Base-by-base conservation (phyloP, 2,797 vertebrate genomes). In the Lepus oiostolus region DNA sequence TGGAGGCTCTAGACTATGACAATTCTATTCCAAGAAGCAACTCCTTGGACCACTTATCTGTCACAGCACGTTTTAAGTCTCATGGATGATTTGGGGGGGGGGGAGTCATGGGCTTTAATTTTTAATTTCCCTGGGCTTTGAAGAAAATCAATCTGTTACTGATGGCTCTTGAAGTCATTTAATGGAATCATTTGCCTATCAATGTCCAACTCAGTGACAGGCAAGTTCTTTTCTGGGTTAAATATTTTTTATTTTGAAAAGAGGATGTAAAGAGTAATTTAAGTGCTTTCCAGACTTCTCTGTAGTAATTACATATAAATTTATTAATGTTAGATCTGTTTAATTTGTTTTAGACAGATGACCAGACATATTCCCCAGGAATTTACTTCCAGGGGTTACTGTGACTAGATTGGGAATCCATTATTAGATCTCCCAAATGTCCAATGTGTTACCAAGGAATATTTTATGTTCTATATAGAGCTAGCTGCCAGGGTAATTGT, bases 191-290 rank as follows among this genome's bases (percentile, higher is more conserved):
- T 75, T 88, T 91, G 28, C 17, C 26, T 90, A 4, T 67, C 65
- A n/a, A 77, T 84, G 7, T 88, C 52, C 84, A 58, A 75, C 47
- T 80, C 19, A 67, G n/a, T 87, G 58, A 74, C 3, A 71, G 4
- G 22, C 35, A 60, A 88, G 1, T 93, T 93, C 30, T 80, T 96
- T 91, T 83, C 70, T 67, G 19, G 19, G 19, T 74, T 88, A 86
- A 95, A 35, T 92, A 60, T 76, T 94, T 91, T 82, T 24, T 76
- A 47, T 81, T 94, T 93, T 74, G 22, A 35, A 79, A 67, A 74
- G 3, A 88, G 30, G 76, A 4, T 54, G 10, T 74, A 21, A 87
- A 83, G 60, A 86, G 10, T 62, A 72, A 91, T 89, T 82, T 90
- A 93, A 93, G 71, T 91, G n/a, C 42, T 58, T 95, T 93, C 22